Percentiles rank a stretch among this genome's conserved stretches.
phyloP scores from a whole-genome alignment of 1,140 invertebrate genomes.

The Odontomachus brunneus region DNA sequence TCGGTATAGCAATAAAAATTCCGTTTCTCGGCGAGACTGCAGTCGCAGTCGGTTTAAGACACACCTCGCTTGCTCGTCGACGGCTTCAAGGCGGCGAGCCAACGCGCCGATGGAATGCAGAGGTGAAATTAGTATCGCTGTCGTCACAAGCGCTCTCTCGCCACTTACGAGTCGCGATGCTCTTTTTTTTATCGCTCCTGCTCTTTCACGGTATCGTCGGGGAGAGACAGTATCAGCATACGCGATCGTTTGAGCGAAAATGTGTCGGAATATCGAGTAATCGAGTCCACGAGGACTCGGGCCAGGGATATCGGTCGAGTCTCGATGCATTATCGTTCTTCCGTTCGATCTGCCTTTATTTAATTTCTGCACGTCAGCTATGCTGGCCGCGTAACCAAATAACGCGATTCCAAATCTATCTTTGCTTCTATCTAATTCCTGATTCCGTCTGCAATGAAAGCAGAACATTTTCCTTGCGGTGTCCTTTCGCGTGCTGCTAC shows the following conservation, averaged over 20 bases:
- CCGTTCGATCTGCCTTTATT: too few species aligned
- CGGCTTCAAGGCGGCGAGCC: slow-evolving; percentile 62
- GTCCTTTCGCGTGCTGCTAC: too few species aligned
- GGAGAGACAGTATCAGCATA: slow-evolving; percentile 6
- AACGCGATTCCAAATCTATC: too few species aligned
- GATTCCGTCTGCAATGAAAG: too few species aligned
- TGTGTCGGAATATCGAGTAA: slow-evolving; percentile 11
- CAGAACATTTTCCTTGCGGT: too few species aligned
- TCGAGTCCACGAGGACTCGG: too few species aligned
- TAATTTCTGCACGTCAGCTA: too few species aligned
- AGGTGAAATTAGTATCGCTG: slow-evolving; percentile 76
- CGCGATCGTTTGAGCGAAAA: slow-evolving; percentile 56
- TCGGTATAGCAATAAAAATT: slow-evolving; percentile 42
- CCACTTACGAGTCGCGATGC: slow-evolving; percentile 60
- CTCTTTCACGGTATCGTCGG: slow-evolving; percentile 28
- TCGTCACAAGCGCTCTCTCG: slow-evolving; percentile 61
- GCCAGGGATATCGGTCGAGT: too few species aligned
- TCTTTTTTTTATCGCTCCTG: slow-evolving; percentile 42
- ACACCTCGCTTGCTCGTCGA: slow-evolving; percentile 35
- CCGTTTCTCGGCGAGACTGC: slow-evolving; percentile 30
- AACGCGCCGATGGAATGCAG: slow-evolving; percentile 73
- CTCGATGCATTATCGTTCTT: too few species aligned
- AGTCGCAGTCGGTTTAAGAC: slow-evolving; percentile 15
- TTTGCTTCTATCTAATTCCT: too few species aligned
- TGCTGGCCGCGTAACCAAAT: too few species aligned